Base-by-base conservation (phyloP, 2,113 vertebrate genomes). In the Isichthys henryi region DNA sequence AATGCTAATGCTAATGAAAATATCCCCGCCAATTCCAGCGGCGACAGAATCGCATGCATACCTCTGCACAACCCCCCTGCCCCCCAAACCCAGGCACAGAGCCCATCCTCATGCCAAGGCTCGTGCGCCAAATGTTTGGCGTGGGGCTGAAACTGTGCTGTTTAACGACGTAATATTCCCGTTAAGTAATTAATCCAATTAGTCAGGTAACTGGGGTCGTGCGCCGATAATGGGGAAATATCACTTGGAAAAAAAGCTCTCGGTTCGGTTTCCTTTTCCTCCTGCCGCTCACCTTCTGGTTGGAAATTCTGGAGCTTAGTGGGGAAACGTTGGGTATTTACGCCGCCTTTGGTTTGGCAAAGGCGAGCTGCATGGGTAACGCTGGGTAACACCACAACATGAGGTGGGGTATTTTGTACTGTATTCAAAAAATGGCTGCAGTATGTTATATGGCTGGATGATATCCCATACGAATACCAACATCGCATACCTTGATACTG, bases 241-340 rank as follows among this genome's bases (percentile, higher is more conserved):
- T 74, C 45, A 70, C 74, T 74, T 88, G 15, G 4, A 31, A 39
- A 53, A 88, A 82, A 49, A 35, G 46, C 70, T 15, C 49, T 82
- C 15, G 82, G 31, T 39, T 82, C 27, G 19, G 49, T 39, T 31
- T 19, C 31, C n/a, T 31, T 23, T 48, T 35, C 48, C 39, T n/a
- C 80, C 39, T 53, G 88, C 70, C n/a, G n/a, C 88, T 70, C 66
- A 80, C 7, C 56, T 88, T 88, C 49, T 74, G 43, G 27, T 88
- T 88, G 49, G 39, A 2, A 39, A 39, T 39, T 39, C 39, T 2
- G 39, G 5, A 83, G 23, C 88, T 53, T 50, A 53, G 88, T 50
- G 21, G 74, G 88, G 35, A 82, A n/a, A 23, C 74, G 2, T 52
- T 13, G 70, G 48, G 31, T 46, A 82, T 80, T 89, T 82, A 77